Base-by-base conservation (phyloP, 1,140 invertebrate species). In the Meloidogyne chitwoodi region DNA sequence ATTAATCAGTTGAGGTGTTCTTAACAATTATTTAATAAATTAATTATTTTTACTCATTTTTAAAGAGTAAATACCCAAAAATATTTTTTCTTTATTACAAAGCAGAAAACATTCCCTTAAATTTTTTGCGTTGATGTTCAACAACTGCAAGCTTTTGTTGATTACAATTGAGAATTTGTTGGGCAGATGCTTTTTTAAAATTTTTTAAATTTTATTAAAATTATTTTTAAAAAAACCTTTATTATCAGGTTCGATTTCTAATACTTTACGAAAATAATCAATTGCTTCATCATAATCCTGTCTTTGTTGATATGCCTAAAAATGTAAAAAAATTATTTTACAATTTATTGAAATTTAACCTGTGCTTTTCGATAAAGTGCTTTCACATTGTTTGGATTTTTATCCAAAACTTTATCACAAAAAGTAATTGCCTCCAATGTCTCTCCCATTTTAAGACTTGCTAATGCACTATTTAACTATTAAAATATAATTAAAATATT, bases 21-120 rank as follows among this genome's bases (percentile, higher is more conserved):
- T 38, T 38, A 38, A 38, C 34, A 38, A 38, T 38, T 38, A 8
- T 38, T 38, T 38, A 38, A n/a, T n/a, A n/a, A 31, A 31, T 31
- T 3, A 31, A 38, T 8, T 8, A 38, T 38, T 8, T 10, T 38
- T 31, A 2, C 2, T 6, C 6, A 2, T 3, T 31, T 38, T 38
- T 38, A 38, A 38, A 38, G 8, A 38, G 4, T 16, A 44, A 2
- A 10, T 41, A 4, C 31, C 2, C 31, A 34, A 44, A 16, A 44
- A 44, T 44, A 44, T 8, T 19, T 44, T 44, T 44, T 44, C 16
- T 16, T 44, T 44, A 16, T 44, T 41, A 41, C 2, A 14, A 14
- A 14, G n/a, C 29, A 56, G 19, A 84, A 83, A 99, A 98, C 93
- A 99, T 96, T 87, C 94, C 95, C 2, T 92, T 92, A 88, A 95